These are phyloP conservation scores for Gopherus evgoodei DNA, from an alignment of 2,113 vertebrate species.

Conservation along the genomic window DNA sequence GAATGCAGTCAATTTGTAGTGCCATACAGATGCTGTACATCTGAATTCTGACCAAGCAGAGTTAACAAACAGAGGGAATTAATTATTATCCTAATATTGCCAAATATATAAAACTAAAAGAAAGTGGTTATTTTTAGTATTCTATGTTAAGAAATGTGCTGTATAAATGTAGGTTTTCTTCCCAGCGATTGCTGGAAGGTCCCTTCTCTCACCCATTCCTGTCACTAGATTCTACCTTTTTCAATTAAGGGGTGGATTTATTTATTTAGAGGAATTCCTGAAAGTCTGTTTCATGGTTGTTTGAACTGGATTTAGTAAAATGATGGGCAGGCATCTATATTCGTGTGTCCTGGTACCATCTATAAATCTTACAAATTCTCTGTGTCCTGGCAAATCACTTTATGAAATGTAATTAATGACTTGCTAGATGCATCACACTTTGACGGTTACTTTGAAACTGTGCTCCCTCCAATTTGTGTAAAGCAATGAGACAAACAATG, in stretches of 20 bases:
- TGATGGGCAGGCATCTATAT: not conserved
- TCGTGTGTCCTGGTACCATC: not conserved
- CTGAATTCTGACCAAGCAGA: not conserved
- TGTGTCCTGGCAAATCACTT: conserved; percentile 29
- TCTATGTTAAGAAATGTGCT: not conserved
- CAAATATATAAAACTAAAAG: not conserved
- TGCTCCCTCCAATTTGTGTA: conserved; percentile 19
- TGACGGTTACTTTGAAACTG: conserved; percentile 53
- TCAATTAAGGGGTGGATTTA: not conserved
- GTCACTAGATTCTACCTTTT: not conserved
- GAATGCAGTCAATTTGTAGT: not conserved
- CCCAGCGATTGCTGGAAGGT: not conserved
- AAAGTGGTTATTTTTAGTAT: not conserved
- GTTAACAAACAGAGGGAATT: not conserved
- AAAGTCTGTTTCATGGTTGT: not conserved
- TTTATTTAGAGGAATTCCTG: not conserved
- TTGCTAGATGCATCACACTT: conserved; percentile 56
- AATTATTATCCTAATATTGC: not conserved
- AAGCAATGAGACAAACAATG: conserved; percentile 41
- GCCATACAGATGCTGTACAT: not conserved
- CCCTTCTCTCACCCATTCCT: not conserved
- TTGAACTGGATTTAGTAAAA: conserved; percentile 30
- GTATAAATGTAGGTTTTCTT: not conserved
- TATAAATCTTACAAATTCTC: conserved; percentile 18
- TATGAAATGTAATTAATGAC: conserved; percentile 59